Percentiles rank a stretch among this genome's conserved stretches.
phyloP scores from a whole-genome alignment of 2,113 vertebrate species.

The Heterotilapia buettikoferi region DNA sequence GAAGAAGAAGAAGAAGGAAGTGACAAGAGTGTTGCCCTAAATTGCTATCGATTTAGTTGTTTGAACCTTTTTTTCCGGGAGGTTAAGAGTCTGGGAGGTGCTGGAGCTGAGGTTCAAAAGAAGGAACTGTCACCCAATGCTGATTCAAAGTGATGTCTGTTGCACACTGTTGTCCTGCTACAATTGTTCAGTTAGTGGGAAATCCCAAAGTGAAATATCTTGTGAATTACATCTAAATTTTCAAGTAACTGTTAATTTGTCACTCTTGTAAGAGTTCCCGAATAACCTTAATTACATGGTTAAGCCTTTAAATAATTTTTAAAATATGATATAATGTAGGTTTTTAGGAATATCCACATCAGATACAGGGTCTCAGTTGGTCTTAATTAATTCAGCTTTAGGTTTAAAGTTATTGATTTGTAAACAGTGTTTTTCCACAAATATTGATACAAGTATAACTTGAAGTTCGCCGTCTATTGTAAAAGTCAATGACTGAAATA shows the following conservation, averaged over 20 bases:
- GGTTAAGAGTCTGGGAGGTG: constrained; percentile 47
- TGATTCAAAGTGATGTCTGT: constrained; percentile 28
- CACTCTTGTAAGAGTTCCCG: neutral
- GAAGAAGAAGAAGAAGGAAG: constrained; percentile 48
- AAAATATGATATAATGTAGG: neutral
- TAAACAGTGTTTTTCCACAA: constrained; percentile 7
- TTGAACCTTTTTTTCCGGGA: constrained; percentile 54
- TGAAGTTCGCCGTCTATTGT: neutral
- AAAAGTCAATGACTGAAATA: constrained; percentile 31
- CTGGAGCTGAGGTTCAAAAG: constrained; percentile 13
- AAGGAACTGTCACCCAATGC: neutral
- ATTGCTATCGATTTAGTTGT: constrained; percentile 66
- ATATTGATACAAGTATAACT: constrained; percentile 32
- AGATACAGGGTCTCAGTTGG: neutral
- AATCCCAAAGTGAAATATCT: neutral
- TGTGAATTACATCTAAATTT: neutral
- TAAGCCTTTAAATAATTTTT: neutral
- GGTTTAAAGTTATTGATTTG: constrained; percentile 28
- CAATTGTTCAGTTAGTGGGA: neutral
- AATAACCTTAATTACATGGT: neutral
- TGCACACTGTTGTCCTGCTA: neutral
- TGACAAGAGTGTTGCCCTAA: constrained; percentile 54
- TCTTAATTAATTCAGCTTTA: neutral
- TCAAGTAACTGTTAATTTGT: neutral
- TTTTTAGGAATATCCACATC: neutral